Conservation (phyloP, 2,113 vertebrate species). For the Abramis brama region DNA sequence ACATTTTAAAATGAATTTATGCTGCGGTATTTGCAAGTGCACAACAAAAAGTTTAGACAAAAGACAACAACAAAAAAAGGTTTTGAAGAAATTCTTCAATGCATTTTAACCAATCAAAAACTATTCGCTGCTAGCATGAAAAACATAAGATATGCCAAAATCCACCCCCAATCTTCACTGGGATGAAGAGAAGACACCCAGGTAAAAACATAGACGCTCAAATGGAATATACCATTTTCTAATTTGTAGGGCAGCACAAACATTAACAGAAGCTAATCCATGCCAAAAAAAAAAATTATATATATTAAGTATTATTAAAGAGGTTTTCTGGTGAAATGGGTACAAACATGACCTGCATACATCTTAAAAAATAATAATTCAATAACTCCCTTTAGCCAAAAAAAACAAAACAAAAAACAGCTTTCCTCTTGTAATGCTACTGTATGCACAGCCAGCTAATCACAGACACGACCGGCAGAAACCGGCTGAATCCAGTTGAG, state of each 20-base stretch:
- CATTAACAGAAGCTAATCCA: not conserved
- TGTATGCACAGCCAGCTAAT: conserved; percentile 9
- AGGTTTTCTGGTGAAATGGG: not conserved
- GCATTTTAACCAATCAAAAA: not conserved
- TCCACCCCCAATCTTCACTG: not conserved
- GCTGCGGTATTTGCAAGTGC: not conserved
- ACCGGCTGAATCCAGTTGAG: conserved; percentile 24
- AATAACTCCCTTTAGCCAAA: not conserved
- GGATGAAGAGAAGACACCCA: not conserved
- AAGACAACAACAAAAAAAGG: not conserved
- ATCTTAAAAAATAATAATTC: not conserved
- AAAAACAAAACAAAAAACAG: not conserved
- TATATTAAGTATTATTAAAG: not conserved
- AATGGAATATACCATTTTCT: not conserved
- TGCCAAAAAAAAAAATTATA: not conserved
- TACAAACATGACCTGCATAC: not conserved
- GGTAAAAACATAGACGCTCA: not conserved
- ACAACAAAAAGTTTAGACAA: not conserved
- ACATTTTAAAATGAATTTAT: not conserved
- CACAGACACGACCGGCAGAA: not conserved
- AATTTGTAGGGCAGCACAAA: not conserved
- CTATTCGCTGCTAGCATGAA: not conserved
- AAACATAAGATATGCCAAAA: not conserved
- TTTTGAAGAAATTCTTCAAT: not conserved
- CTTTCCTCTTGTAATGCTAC: not conserved